Conservation (phyloP, 1,140 invertebrate genomes). For the Amphibalanus amphitrite region DNA sequence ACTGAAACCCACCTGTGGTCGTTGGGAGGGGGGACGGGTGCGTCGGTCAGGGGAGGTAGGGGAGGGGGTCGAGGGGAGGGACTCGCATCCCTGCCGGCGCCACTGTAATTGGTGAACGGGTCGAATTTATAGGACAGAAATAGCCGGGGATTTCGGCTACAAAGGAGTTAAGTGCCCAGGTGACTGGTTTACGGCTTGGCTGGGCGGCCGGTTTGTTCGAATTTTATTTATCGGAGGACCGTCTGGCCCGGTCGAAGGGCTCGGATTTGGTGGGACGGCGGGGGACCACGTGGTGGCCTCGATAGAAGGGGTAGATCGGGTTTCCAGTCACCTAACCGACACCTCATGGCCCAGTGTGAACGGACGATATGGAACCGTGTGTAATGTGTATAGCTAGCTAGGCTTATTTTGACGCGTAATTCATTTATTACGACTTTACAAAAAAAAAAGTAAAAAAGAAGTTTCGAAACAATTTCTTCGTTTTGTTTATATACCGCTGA, state of each 20-base stretch:
- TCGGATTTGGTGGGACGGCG: not conserved
- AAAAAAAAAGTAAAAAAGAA: no score
- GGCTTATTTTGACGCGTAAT: no score
- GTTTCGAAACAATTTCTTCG: no score
- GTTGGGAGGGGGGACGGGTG: not conserved
- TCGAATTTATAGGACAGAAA: slow-evolving; percentile 1
- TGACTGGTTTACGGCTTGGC: not conserved
- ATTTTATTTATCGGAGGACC: not conserved
- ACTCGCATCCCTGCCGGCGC: not conserved
- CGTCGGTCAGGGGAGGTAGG: not conserved
- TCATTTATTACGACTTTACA: no score
- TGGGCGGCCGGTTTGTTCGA: not conserved
- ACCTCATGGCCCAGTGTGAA: no score
- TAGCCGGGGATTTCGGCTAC: not conserved
- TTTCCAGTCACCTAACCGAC: no score
- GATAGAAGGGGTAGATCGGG: no score
- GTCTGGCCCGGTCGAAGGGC: not conserved
- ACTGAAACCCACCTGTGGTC: not conserved
- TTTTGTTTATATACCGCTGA: no score
- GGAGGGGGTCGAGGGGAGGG: not conserved
- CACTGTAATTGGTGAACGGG: not conserved
- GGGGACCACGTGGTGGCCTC: no score
- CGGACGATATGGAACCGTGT: no score
- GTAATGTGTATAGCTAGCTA: no score
- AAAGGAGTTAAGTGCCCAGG: not conserved